Percentiles rank a stretch among this genome's conserved stretches.
Conservation (phyloP, 1,140 invertebrate genomes). For the Eciton burchellii region DNA sequence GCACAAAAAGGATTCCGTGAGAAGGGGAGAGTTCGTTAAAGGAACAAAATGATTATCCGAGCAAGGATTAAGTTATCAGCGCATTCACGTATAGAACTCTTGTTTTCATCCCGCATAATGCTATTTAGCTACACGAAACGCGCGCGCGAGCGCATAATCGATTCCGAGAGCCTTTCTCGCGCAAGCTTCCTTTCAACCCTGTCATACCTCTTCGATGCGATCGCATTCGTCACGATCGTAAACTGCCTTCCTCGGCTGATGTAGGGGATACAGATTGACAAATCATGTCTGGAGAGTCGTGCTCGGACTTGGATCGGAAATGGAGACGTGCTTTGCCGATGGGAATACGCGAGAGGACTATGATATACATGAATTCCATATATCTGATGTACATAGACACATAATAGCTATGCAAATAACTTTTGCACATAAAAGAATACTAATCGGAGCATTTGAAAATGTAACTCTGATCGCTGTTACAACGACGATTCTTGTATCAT, state of each 20-base stretch:
- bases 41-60: slow-evolving; percentile 2
- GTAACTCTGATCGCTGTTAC: too few relatives aligned
- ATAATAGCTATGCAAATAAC: too few relatives aligned
- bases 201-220: slow-evolving; percentile 26
- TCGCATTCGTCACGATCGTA: slow-evolving; percentile 65
- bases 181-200: slow-evolving; percentile 57
- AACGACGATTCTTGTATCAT: background rate
- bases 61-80: slow-evolving; percentile 8
- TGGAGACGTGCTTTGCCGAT: background rate
- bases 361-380: slow-evolving; percentile 1
- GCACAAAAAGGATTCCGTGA: background rate
- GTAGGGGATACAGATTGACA: slow-evolving; percentile 68
- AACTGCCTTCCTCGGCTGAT: slow-evolving; percentile 61
- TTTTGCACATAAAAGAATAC: too few relatives aligned
- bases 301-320: background rate
- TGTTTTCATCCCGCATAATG: background rate
- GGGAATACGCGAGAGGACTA: background rate
- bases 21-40: background rate
- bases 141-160: background rate
- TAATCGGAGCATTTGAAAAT: too few relatives aligned
- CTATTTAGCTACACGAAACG: background rate
- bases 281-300: slow-evolving; percentile 67
- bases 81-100: background rate
- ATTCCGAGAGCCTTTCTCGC: slow-evolving; percentile 56
- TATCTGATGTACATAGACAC: background rate